phyloP scores from a whole-genome alignment of 2,113 vertebrate species.

The Acrocephalus kingi region DNA sequence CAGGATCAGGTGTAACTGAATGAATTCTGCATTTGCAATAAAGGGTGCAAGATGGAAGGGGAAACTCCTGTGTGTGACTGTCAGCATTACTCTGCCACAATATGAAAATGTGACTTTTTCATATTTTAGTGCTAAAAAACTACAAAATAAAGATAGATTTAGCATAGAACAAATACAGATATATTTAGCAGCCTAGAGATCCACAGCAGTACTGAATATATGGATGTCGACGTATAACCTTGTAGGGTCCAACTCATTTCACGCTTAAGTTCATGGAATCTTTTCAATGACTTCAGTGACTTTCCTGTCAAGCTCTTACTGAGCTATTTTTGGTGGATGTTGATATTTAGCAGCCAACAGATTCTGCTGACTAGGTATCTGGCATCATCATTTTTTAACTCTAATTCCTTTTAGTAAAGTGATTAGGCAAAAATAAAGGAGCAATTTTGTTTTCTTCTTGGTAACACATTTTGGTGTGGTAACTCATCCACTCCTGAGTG shows the following conservation, averaged over 20 bases:
- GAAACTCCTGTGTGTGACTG: neutral
- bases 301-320: constrained; percentile 18
- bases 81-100: neutral
- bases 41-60: neutral
- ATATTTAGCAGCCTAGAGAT: neutral
- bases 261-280: neutral
- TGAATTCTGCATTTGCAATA: neutral
- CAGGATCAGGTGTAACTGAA: neutral
- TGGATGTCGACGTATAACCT: neutral
- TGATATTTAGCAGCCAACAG: constrained; percentile 39
- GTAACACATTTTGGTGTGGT: neutral
- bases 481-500: neutral
- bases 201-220: neutral
- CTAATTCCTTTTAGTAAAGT: neutral
- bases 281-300: constrained; percentile 54
- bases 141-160: neutral
- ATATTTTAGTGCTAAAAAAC: neutral
- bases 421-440: constrained; percentile 5
- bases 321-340: constrained; percentile 61
- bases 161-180: neutral
- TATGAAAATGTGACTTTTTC: neutral
- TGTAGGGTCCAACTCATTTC: neutral
- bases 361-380: constrained; percentile 46
- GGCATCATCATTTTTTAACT: constrained; percentile 46
- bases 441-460: neutral